Conservation (phyloP, 1,140 invertebrate genomes). For the Ceratitis capitata region DNA sequence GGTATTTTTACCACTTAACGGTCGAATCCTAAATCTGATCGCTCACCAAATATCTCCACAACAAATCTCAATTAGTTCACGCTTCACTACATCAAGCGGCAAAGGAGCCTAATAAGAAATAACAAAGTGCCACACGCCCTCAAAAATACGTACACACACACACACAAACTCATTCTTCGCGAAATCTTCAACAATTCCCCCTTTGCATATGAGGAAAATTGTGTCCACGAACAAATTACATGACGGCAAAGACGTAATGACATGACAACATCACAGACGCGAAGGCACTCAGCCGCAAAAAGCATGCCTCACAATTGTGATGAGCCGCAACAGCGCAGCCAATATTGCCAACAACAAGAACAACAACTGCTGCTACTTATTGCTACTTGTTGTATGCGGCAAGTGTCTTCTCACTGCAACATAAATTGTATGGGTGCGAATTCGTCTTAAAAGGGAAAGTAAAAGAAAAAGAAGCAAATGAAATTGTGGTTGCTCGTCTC, state of each 20-base stretch:
- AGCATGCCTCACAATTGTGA: conserved; percentile 13
- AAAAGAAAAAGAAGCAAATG: background rate
- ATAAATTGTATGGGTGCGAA: background rate
- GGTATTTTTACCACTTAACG: background rate
- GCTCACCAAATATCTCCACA: conserved; percentile 59
- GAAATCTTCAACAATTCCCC: background rate
- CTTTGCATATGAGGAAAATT: conserved; percentile 22
- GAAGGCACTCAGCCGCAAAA: conserved; percentile 9
- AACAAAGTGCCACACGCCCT: conserved; percentile 30
- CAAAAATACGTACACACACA: conserved; percentile 54
- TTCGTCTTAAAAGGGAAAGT: background rate
- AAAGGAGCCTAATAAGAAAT: conserved; percentile 29
- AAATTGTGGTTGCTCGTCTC: background rate
- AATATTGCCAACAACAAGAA: background rate
- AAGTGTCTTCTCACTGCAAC: background rate
- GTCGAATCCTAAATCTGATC: conserved; percentile 46
- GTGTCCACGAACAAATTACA: background rate
- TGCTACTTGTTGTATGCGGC: background rate
- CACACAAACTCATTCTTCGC: background rate
- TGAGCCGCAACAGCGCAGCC: conserved; percentile 17
- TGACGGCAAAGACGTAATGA: background rate
- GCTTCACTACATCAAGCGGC: conserved; percentile 53
- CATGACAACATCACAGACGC: conserved; percentile 34
- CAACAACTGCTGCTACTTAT: background rate
- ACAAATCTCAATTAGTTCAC: conserved; percentile 64